Evolutionary conservation across 2,797 vertebrate species (phyloP), one percentile per base, ranked within the genome.

Genomic region (Xyrichtys novacula): DNA sequence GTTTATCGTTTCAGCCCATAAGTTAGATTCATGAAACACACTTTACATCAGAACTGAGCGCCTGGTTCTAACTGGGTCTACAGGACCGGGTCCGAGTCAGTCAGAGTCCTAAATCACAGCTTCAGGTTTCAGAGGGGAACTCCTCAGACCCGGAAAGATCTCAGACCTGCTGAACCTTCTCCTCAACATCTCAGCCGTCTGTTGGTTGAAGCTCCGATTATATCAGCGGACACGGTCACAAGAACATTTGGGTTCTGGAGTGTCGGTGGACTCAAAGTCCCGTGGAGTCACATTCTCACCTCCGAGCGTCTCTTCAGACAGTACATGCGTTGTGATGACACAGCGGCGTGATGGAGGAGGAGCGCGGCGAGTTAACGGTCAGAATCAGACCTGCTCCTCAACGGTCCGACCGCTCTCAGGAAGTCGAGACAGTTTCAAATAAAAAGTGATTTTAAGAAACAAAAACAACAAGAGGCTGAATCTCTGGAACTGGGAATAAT

Each of bases 61-160:
- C 69, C 6, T 7, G 78, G 76, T 76, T 71, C 70, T 79, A 84
- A 67, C 81, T 71, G 77, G 39, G 60, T 84, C 74, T 77, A 85
- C 65, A 81, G 61, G 71, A 76, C 71, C 58, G 59, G 73, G 78
- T 73, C 64, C 15, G 66, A 71, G 78, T 60, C n/a, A n/a, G 58
- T 36, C 59, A 79, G 68, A 85, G 73, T 75, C 86, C 91, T 84
- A 88, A 88, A 79, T 87, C 82, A 87, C 86, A 89, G 83, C 82
- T 89, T 91, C 65, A 89, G 78, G 78, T 87, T 83, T 88, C 81
- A 90, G 81, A 88, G 81, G 74, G 76, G 64, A 67, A 70, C 5
- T 75, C 68, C 48, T 66, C 22, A 65, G 43, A 20, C 68, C 57
- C 23, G 29, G 52, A 44, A 65, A 42, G 63, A 49, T 68, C 32